Base-by-base conservation (phyloP, 2,888 invertebrate species). In the Drosophila falleni region DNA sequence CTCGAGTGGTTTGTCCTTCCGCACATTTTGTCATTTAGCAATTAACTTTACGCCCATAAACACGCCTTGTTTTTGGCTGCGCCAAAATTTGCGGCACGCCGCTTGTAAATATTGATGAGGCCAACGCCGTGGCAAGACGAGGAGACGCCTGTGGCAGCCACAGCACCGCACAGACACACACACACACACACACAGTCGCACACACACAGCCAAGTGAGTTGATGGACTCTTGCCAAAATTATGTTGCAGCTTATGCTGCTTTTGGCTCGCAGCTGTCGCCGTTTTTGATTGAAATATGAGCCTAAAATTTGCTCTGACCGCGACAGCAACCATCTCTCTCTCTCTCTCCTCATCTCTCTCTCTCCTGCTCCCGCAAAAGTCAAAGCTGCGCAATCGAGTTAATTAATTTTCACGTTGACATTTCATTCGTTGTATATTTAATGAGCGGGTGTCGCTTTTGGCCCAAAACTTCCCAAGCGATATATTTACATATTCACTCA, bases 181-280 rank as follows among this genome's bases (percentile, higher is more conserved):
- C n/a, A n/a, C n/a, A n/a, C 51, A 16, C 23, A 11, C 44, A 42
- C 49, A 60, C 44, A n/a, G n/a, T n/a, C n/a, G n/a, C n/a, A n/a
- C n/a, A n/a, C n/a, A n/a, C n/a, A n/a, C n/a, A n/a, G n/a, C 66
- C 55, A 46, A 53, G 63, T n/a, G 72, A 64, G 71, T 82, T 87
- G 88, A 89, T 89, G 86, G 86, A 89, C 81, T 86, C 69, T 86
- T 87, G 88, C 89, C 88, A 87, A 88, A 87, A 89, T 89, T 67
- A 89, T 87, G 87, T 87, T 88, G 78, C 61, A 88, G 89, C 87
- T 89, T 88, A 89, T 79, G 89, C 77, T 74, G 77, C 77, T 61
- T 78, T 61, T 78, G 75, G 71, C 73, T 70, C 86, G 74, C 86
- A 86, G 86, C 89, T 86, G 86, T 89, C 89, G 86, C 88, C 78